phyloP scores from a whole-genome alignment of 2,888 invertebrate genomes.

The Eilema griseolum region DNA sequence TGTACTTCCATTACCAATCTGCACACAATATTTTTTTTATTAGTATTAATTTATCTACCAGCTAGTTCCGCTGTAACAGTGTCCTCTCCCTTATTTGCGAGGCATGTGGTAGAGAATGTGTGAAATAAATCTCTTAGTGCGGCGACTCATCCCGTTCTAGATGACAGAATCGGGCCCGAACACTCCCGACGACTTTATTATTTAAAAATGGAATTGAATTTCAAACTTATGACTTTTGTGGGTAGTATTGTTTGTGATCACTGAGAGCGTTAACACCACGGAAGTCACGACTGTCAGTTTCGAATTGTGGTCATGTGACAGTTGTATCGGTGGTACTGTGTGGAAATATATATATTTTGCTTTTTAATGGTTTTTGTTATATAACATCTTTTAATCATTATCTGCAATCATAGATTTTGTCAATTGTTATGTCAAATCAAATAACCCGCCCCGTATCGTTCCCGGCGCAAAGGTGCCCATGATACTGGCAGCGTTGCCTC shows the following conservation, averaged over 20 bases:
- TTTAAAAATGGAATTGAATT: slow-evolving; percentile 50
- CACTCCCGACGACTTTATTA: slow-evolving; percentile 61
- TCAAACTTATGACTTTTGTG: slow-evolving; percentile 36
- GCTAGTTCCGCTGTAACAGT: slow-evolving; percentile 24
- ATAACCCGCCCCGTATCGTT: too few species aligned
- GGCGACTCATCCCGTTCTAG: slow-evolving; percentile 54
- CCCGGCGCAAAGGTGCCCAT: too few species aligned
- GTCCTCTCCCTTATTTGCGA: slow-evolving; percentile 19
- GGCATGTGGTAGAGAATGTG: slow-evolving; percentile 44
- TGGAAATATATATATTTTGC: not conserved
- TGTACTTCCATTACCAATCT: too few species aligned
- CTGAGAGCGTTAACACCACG: not conserved
- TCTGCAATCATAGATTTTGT: not conserved
- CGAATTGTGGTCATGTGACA: not conserved
- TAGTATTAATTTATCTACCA: not conserved
- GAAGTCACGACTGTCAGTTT: not conserved
- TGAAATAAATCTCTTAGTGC: slow-evolving; percentile 64
- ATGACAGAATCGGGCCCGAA: slow-evolving; percentile 65
- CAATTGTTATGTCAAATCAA: too few species aligned
- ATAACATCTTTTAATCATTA: not conserved
- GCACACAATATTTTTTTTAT: too few species aligned
- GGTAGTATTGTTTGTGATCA: slow-evolving; percentile 13
- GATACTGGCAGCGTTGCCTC: too few species aligned
- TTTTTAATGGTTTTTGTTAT: not conserved
- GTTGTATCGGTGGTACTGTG: not conserved